Evolutionary conservation across 2,113 vertebrate species (phyloP), one percentile per base, ranked within the genome.

Genomic region (Puntigrus tetrazona): DNA sequence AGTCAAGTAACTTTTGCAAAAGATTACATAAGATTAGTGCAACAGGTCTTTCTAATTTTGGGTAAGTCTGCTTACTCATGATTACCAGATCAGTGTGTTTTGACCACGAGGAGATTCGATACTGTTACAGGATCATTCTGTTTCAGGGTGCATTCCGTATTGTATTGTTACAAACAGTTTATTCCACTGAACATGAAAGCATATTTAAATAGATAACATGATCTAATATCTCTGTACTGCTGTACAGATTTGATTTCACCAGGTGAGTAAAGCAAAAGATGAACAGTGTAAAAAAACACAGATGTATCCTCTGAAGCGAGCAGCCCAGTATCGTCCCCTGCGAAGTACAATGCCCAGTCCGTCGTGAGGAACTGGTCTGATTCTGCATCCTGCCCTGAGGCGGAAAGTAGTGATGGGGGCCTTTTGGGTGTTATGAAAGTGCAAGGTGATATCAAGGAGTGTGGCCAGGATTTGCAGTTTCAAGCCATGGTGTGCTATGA

Each of bases 321-420:
- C n/a, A 91, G 99, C 96, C 2, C 97, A 98, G 86, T 98, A 97
- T 82, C 99, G 98, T n/a, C 86, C 98, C 97, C 0, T 99, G 98
- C 86, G 96, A 99, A 99, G 85, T 98, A 98, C 89, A 98, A 94
- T 0, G 96, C 97, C 11, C 98, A 98, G 90, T 96, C 98, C 0
- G n/a, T n/a, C n/a, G 96, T 99, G 88, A 97, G 98, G 13, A 98
- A 98, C 86, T 99, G 97, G 97, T 99, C 98, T 0, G 98, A 99
- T n/a, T n/a, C 92, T 99, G 98, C 70, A 94, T 99, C 79, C 92
- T 99, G 5, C 96, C 97, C 0, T n/a, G 98, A 99, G 76, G 96
- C 96, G 92, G 7, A 90, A 95, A 65, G 81, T 92, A 52, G 98
- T n/a, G n/a, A n/a, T n/a, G n/a, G 98, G 87, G 93, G 92, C 0